These are phyloP conservation scores for Ptychochromis oligacanthus DNA, from an alignment of 2,113 vertebrate genomes.

Conservation along the genomic window DNA sequence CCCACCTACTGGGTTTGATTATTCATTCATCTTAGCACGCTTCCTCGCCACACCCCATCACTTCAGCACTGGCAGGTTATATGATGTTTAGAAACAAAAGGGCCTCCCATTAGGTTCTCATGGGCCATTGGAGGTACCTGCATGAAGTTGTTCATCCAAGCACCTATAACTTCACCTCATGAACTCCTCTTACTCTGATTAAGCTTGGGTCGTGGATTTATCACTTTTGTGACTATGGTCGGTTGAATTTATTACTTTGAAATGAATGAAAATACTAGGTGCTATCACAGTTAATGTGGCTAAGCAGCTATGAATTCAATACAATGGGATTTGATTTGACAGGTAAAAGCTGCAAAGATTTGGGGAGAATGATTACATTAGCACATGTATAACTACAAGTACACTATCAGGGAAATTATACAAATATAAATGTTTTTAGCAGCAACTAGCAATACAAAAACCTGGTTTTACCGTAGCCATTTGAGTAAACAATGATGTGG, in stretches of 20 bases:
- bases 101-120: not conserved
- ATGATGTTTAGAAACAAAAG: slow-evolving; percentile 5
- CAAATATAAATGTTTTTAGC: not conserved
- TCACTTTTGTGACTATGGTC: not conserved
- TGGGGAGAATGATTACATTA: not conserved
- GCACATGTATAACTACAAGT: not conserved
- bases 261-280: slow-evolving; percentile 25
- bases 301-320: not conserved
- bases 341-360: not conserved
- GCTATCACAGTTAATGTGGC: not conserved
- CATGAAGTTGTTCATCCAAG: not conserved
- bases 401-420: not conserved
- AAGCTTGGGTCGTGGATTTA: not conserved
- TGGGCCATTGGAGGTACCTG: not conserved
- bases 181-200: slow-evolving; percentile 5
- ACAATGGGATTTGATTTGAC: not conserved
- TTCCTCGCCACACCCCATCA: slow-evolving; percentile 5
- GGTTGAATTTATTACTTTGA: slow-evolving; percentile 15
- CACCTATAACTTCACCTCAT: not conserved
- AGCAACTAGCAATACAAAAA: not conserved
- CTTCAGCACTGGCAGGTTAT: not conserved
- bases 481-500: not conserved
- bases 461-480: not conserved
- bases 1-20: not conserved
- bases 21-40: not conserved